Conservation (phyloP, 2,888 invertebrate genomes). For the Melolontha melolontha region DNA sequence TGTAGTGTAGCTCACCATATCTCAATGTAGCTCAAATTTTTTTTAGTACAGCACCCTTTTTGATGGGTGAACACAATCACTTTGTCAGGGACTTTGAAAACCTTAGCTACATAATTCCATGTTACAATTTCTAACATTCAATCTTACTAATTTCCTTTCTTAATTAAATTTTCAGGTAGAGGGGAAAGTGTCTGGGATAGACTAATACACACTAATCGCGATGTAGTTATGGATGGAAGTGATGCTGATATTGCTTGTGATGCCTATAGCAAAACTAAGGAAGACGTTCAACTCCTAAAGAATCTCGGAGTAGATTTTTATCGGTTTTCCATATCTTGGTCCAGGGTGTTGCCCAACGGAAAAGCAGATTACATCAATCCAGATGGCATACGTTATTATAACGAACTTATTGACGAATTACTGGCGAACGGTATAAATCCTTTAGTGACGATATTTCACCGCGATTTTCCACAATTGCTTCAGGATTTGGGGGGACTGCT, state of each 20-base stretch:
- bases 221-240: conserved; percentile 50
- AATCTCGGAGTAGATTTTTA: conserved; percentile 64
- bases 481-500: conserved; percentile 75
- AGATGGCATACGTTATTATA: conserved; percentile 74
- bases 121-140: too few relatives aligned
- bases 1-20: too few relatives aligned
- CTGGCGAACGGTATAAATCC: conserved; percentile 69
- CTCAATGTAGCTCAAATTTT: too few relatives aligned
- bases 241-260: conserved; percentile 56
- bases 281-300: conserved; percentile 48
- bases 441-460: conserved; percentile 73
- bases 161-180: conserved; percentile 61
- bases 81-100: too few relatives aligned
- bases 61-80: too few relatives aligned
- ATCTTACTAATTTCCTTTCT: too few relatives aligned
- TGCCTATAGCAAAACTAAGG: conserved; percentile 50
- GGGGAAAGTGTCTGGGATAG: conserved; percentile 69
- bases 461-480: conserved; percentile 73
- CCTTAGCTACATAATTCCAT: too few relatives aligned
- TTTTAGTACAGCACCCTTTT: too few relatives aligned
- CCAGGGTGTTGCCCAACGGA: conserved; percentile 73
- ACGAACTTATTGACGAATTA: conserved; percentile 71
- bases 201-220: conserved; percentile 62
- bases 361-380: conserved; percentile 69
- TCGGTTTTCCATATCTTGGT: conserved; percentile 73